Percentiles rank a stretch among this genome's conserved stretches.
Evolutionary conservation across 2,888 invertebrate species (phyloP).

Genomic region (Bembecia ichneumoniformis): DNA sequence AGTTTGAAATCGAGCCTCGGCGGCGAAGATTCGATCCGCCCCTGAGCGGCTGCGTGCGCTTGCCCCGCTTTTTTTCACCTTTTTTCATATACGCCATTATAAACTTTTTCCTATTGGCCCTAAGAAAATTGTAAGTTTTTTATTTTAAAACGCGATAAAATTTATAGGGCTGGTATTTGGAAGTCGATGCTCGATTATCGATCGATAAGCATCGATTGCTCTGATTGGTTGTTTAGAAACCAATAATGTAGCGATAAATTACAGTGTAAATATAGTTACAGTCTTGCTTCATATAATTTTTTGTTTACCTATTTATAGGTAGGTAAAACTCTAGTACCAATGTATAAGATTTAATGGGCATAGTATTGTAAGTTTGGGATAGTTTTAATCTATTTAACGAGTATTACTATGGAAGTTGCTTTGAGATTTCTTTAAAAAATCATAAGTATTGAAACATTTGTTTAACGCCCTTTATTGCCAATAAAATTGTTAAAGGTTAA

Average conservation of each 20-base stretch:
- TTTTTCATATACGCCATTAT: conserved; percentile 43
- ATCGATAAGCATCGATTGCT: conserved; percentile 36
- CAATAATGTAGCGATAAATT: conserved; percentile 36
- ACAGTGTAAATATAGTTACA: too few relatives aligned
- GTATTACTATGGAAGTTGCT: too few relatives aligned
- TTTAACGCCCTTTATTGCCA: too few relatives aligned
- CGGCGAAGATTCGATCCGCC: conserved; percentile 48
- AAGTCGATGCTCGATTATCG: conserved; percentile 31
- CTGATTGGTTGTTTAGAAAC: conserved; percentile 30
- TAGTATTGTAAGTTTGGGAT: too few relatives aligned
- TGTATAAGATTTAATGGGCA: too few relatives aligned
- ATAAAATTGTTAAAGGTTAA: too few relatives aligned
- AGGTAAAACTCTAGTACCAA: too few relatives aligned
- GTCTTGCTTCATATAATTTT: too few relatives aligned
- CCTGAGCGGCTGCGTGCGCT: conserved; percentile 40
- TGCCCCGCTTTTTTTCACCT: conserved; percentile 32
- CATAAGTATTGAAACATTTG: too few relatives aligned
- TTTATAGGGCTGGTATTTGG: conserved; percentile 63
- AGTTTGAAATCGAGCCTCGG: conserved; percentile 38
- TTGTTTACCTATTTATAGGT: too few relatives aligned
- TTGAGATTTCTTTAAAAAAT: too few relatives aligned
- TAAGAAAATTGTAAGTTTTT: conserved; percentile 50
- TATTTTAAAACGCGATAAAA: conserved; percentile 49
- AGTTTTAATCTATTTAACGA: too few relatives aligned
- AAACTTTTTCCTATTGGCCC: conserved; percentile 68